These are phyloP conservation scores for Glomeris marginata DNA, from an alignment of 2,888 invertebrate species.

Conservation along the genomic window DNA sequence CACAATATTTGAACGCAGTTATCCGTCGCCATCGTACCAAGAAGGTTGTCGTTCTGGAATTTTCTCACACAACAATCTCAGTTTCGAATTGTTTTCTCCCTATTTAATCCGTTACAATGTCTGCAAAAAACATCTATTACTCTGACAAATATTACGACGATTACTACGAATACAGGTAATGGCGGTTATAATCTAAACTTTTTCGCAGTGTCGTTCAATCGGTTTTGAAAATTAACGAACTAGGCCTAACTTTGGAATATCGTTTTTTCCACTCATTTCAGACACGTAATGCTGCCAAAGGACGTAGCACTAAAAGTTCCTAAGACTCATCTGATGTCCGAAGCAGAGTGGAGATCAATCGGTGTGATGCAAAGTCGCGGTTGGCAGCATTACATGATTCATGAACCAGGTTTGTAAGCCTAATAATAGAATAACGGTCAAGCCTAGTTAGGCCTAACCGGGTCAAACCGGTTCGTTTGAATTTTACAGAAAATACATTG, in stretches of 20 bases:
- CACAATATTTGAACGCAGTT: no score
- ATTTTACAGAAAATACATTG: no score
- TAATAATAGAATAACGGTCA: no score
- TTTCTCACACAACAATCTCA: no score
- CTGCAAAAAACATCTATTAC: slow-evolving; percentile 71
- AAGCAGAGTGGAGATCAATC: slow-evolving; percentile 82
- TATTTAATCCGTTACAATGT: slow-evolving; percentile 8
- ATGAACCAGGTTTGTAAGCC: slow-evolving; percentile 62
- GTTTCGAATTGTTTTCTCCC: no score
- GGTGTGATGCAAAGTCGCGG: slow-evolving; percentile 94
- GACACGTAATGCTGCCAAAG: slow-evolving; percentile 88
- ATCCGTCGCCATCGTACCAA: no score
- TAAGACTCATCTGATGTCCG: slow-evolving; percentile 82
- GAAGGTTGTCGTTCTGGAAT: no score
- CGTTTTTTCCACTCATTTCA: no score
- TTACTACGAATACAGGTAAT: slow-evolving; percentile 77
- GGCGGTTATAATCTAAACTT: background rate
- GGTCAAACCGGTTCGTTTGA: background rate
- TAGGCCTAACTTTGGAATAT: no score
- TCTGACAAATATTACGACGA: slow-evolving; percentile 89
- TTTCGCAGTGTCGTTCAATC: background rate
- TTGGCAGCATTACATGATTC: slow-evolving; percentile 95
- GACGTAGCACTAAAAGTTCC: slow-evolving; percentile 81
- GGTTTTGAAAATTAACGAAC: background rate
- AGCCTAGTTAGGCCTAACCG: no score